Evolutionary conservation across 2,888 invertebrate species (phyloP).

Genomic region (Phaonia tiefii): DNA sequence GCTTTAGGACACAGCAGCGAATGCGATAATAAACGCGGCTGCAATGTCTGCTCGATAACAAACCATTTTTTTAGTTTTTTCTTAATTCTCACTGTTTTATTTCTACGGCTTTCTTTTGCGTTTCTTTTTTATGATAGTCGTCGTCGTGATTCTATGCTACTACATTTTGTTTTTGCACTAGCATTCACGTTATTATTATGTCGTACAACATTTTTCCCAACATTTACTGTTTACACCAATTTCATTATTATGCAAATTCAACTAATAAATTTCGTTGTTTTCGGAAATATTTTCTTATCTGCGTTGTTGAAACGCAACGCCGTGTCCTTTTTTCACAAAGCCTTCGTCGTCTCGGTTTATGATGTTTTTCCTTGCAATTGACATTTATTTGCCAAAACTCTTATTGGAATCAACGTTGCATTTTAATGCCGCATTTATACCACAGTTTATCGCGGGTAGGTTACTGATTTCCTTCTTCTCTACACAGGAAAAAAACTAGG

Average conservation of each 20-base stretch:
- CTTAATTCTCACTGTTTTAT: conserved; percentile 58
- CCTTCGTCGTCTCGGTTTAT: conserved; percentile 43
- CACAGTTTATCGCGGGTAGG: too few relatives aligned
- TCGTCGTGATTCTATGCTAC: conserved; percentile 36
- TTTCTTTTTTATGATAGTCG: conserved; percentile 47
- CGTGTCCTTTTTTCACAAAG: conserved; percentile 56
- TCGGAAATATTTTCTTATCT: conserved; percentile 69
- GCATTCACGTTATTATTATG: conserved; percentile 35
- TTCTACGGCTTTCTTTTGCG: conserved; percentile 63
- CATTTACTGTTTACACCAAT: conserved; percentile 67
- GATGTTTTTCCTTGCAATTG: conserved; percentile 36
- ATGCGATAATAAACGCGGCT: conserved; percentile 70
- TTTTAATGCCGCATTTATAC: too few relatives aligned
- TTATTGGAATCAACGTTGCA: too few relatives aligned
- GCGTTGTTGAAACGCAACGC: conserved; percentile 70
- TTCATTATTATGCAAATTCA: conserved; percentile 70
- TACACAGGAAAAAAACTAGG: too few relatives aligned
- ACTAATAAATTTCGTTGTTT: conserved; percentile 72
- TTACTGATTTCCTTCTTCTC: too few relatives aligned
- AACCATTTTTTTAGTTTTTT: conserved; percentile 72
- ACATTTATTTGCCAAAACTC: conserved; percentile 43
- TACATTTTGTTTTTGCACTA: conserved; percentile 43
- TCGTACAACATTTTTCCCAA: conserved; percentile 27
- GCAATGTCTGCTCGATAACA: conserved; percentile 75
- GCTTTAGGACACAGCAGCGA: conserved; percentile 74